Percentiles rank a stretch among this genome's conserved stretches.
Evolutionary conservation across 2,888 invertebrate species (phyloP).

Genomic region (Pocota personata): DNA sequence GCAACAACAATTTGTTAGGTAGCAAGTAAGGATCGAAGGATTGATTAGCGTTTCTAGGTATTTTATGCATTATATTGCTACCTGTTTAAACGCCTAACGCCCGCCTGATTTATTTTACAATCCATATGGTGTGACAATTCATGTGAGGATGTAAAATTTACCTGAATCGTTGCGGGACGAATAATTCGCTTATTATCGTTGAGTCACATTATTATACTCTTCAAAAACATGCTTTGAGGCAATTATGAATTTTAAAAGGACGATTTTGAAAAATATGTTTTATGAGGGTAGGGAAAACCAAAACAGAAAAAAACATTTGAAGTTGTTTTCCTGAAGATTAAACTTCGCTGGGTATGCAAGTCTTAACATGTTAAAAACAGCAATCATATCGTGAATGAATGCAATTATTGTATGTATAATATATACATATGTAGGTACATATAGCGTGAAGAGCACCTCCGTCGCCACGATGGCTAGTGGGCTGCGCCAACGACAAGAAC

Average conservation of each 20-base stretch:
- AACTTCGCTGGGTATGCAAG: too few species aligned
- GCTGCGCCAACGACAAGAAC: too few species aligned
- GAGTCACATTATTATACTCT: background rate
- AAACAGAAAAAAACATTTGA: too few species aligned
- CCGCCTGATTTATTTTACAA: background rate
- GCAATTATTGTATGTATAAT: too few species aligned
- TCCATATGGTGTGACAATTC: background rate
- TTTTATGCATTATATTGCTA: background rate
- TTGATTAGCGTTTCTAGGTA: background rate
- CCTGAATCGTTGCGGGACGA: background rate
- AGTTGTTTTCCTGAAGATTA: too few species aligned
- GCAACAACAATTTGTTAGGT: background rate
- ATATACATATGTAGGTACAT: too few species aligned
- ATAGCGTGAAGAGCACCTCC: too few species aligned
- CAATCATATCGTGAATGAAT: too few species aligned
- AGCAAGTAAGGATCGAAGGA: background rate
- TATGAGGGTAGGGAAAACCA: too few species aligned
- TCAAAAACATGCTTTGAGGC: background rate
- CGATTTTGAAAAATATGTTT: too few species aligned
- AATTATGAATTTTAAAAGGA: background rate
- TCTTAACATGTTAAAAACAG: too few species aligned
- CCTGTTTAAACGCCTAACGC: background rate
- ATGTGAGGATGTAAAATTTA: background rate
- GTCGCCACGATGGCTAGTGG: too few species aligned
- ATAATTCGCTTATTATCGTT: background rate